Percentiles rank a stretch among this genome's conserved stretches.
Conservation (phyloP, 2,113 vertebrate species). For the Nibea coibor region DNA sequence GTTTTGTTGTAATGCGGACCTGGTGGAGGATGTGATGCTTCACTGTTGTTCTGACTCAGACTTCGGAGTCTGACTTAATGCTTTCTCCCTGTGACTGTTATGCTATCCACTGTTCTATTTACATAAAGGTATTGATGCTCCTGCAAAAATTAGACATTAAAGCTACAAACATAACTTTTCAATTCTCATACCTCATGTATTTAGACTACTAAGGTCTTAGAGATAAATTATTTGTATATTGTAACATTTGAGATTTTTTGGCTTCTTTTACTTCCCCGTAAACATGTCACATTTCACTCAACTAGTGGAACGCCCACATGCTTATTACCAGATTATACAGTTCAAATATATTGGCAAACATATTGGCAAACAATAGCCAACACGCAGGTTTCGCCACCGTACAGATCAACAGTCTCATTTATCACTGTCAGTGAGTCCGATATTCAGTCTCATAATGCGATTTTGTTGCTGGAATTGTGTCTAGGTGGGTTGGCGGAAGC, state of each 20-base stretch:
- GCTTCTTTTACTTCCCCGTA: too few relatives aligned
- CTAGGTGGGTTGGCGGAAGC: neutral
- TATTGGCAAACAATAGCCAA: neutral
- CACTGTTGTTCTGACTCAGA: slow-evolving; percentile 5
- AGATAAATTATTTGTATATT: neutral
- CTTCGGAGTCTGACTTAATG: too few relatives aligned
- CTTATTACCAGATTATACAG: neutral
- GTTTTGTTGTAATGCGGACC: neutral
- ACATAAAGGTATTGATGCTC: neutral
- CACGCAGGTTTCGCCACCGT: neutral
- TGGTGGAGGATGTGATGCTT: slow-evolving; percentile 3
- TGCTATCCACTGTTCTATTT: neutral
- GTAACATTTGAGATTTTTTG: too few relatives aligned
- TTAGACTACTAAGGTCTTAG: neutral
- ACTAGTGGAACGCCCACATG: neutral
- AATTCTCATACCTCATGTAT: neutral
- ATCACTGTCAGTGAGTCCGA: neutral
- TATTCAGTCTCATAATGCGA: neutral
- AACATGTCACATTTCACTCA: neutral
- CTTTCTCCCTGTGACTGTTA: neutral
- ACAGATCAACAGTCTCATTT: neutral
- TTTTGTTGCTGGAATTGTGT: neutral
- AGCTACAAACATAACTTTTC: neutral
- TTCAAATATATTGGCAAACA: too few relatives aligned
- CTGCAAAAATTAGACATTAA: neutral